Conservation (phyloP, 2,797 vertebrate species). For the Pseudochirops cupreus region DNA sequence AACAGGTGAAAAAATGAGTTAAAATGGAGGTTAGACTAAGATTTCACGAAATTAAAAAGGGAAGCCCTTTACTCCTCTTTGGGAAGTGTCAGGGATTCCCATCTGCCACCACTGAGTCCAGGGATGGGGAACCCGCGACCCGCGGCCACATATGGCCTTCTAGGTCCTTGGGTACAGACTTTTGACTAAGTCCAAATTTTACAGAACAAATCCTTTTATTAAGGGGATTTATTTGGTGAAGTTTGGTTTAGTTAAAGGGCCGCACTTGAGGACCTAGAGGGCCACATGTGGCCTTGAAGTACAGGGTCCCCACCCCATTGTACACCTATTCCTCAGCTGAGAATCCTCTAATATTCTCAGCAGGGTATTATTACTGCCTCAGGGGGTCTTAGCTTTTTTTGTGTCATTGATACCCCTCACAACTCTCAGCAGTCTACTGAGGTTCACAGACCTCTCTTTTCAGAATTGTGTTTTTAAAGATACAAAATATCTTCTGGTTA, state of each 20-base stretch:
- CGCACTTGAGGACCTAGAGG: too few species aligned
- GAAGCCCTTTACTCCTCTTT: conserved; percentile 40
- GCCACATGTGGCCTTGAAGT: too few species aligned
- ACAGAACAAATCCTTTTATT: too few species aligned
- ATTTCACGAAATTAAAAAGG: not conserved
- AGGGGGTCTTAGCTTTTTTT: not conserved
- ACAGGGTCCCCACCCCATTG: not conserved
- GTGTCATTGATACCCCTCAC: not conserved
- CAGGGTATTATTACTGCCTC: not conserved
- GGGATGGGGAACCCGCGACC: too few species aligned
- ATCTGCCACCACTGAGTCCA: not conserved
- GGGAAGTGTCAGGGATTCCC: not conserved
- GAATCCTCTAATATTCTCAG: not conserved
- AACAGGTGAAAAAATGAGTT: conserved; percentile 17
- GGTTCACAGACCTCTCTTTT: not conserved
- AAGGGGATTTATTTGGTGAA: too few species aligned
- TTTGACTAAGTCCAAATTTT: too few species aligned
- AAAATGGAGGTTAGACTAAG: not conserved
- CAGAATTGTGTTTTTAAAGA: not conserved
- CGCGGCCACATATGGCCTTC: too few species aligned
- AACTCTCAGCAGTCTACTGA: not conserved
- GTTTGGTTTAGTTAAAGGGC: too few species aligned
- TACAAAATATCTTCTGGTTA: not conserved
- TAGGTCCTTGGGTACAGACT: too few species aligned
- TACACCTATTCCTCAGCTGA: not conserved